Evolutionary conservation across 2,797 vertebrate genomes (phyloP).

Genomic region (Acanthopagrus latus): DNA sequence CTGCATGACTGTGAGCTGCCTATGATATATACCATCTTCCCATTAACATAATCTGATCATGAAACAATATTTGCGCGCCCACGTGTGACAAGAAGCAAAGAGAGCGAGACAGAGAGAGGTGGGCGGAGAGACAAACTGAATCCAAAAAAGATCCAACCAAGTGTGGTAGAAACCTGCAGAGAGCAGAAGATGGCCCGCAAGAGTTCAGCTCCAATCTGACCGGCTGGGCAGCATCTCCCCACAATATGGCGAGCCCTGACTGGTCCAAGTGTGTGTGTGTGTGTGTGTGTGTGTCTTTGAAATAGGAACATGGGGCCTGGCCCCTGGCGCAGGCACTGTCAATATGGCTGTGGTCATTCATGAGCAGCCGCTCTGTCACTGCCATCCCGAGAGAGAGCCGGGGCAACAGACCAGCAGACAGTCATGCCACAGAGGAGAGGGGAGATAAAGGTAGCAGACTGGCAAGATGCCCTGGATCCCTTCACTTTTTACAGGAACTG

Average conservation of each 20-base stretch:
- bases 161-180: constrained; percentile 45
- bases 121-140: constrained; percentile 9
- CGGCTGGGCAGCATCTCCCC: constrained; percentile 77
- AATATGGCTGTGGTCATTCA: constrained; percentile 71
- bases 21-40: constrained; percentile 28
- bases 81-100: constrained; percentile 16
- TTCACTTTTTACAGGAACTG: constrained; percentile 64
- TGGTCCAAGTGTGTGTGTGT: constrained; percentile 21
- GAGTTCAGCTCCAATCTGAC: constrained; percentile 53
- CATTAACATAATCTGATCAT: constrained; percentile 64
- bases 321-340: constrained; percentile 53
- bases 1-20: constrained; percentile 34
- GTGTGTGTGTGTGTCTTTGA: constrained; percentile 56
- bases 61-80: constrained; percentile 34
- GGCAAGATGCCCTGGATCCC: constrained; percentile 67
- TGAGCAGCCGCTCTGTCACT: constrained; percentile 54
- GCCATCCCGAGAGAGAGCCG: constrained; percentile 32
- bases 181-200: constrained; percentile 49
- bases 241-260: constrained; percentile 69
- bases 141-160: constrained; percentile 26
- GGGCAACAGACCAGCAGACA: constrained; percentile 39
- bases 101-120: constrained; percentile 3
- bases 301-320: constrained; percentile 53
- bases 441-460: constrained; percentile 51
- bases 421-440: constrained; percentile 20